Evolutionary conservation across 2,113 vertebrate genomes (phyloP).

Genomic region (Lophotis ruficrista): DNA sequence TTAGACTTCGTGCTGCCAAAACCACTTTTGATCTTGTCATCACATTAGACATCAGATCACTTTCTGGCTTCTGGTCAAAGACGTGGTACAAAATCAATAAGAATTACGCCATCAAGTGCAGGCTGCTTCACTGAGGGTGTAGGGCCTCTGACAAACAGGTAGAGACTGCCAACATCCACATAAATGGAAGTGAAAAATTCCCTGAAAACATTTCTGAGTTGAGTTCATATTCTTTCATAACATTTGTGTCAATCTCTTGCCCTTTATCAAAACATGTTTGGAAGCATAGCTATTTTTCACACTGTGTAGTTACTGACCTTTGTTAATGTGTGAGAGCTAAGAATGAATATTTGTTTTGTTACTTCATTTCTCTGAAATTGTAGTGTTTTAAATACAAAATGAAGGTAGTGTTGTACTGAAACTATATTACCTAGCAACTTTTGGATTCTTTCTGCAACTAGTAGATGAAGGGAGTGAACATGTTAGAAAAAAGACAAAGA

Average conservation of each 20-base stretch:
- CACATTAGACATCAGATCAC: neutral
- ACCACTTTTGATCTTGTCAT: neutral
- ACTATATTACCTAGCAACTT: neutral
- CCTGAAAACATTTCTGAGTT: neutral
- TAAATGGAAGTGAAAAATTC: neutral
- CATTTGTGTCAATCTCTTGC: neutral
- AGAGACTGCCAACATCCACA: neutral
- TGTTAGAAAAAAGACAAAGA: neutral
- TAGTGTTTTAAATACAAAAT: neutral
- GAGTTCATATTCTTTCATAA: neutral
- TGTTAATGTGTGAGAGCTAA: neutral
- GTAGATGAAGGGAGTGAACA: neutral
- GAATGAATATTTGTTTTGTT: neutral
- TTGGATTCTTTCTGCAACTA: neutral
- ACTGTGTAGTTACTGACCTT: neutral
- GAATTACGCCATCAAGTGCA: neutral
- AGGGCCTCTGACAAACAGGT: neutral
- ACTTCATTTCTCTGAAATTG: neutral
- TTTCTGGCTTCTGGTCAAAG: neutral
- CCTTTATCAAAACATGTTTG: neutral
- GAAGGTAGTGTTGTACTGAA: neutral
- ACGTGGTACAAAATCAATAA: neutral
- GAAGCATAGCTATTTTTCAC: neutral
- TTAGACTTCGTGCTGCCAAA: neutral
- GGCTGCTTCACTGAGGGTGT: neutral